phyloP scores from a whole-genome alignment of 2,888 invertebrate genomes.

The Lagria hirta region DNA sequence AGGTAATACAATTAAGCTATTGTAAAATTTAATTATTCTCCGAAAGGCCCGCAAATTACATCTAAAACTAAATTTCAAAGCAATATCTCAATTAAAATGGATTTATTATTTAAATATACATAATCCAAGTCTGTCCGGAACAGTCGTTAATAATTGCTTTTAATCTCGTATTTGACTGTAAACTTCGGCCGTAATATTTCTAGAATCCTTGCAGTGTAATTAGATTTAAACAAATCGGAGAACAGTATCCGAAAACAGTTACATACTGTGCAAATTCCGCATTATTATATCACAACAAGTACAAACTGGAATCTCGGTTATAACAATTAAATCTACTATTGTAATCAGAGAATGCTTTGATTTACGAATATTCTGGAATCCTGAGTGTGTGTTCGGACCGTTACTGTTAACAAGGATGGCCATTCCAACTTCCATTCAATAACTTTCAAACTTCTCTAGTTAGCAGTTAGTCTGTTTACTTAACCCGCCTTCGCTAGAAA shows the following conservation, averaged over 20 bases:
- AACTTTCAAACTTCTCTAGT: constrained; percentile 52
- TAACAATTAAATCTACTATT: constrained; percentile 44
- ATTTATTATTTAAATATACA: constrained; percentile 24
- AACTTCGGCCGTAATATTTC: constrained; percentile 16
- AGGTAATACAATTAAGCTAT: too few relatives aligned
- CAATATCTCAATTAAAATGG: constrained; percentile 25
- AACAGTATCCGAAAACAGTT: constrained; percentile 22
- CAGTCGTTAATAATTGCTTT: constrained; percentile 27
- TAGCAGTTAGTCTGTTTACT: constrained; percentile 51
- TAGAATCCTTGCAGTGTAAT: constrained; percentile 24
- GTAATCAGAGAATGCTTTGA: constrained; percentile 43
- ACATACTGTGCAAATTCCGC: constrained; percentile 41
- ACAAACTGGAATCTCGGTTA: constrained; percentile 43
- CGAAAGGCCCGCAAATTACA: constrained; percentile 9
- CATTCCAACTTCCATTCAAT: constrained; percentile 50
- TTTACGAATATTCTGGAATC: constrained; percentile 41
- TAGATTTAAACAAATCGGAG: constrained; percentile 27
- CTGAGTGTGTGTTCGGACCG: constrained; percentile 25
- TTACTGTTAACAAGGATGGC: constrained; percentile 43
- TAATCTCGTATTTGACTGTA: constrained; percentile 8
- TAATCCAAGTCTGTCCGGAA: constrained; percentile 23
- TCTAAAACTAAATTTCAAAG: constrained; percentile 17
- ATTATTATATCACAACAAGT: constrained; percentile 46
- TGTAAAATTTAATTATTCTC: constrained; percentile 22
- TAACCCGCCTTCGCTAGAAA: constrained; percentile 26